Base-by-base conservation (phyloP, 2,888 invertebrate genomes). In the Thalpophila matura region DNA sequence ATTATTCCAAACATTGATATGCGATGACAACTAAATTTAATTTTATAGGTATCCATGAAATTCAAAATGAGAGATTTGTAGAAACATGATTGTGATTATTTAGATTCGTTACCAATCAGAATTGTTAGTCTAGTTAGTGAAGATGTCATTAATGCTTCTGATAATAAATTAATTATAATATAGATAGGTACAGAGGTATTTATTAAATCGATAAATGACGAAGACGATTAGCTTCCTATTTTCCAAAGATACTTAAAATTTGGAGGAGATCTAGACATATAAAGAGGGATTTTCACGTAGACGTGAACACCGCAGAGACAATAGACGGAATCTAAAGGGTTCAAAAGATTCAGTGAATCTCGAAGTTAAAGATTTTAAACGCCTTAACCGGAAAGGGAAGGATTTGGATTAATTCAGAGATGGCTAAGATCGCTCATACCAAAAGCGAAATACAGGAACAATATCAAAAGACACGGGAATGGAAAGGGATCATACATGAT, bases 401-500 rank as follows among this genome's bases (percentile, higher is more conserved):
- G 27, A 60, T 14, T 45, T 7, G 24, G 35, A 55, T 14, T 3
- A 20, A 50, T 16, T 12, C 4, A n/a, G 16, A 50, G 22, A 47
- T 3, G 26, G 35, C 20, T 40, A 53, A 71, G 5, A 49, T 35
- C 46, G 56, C 71, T 62, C 24, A 54, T 31, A 46, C 18, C 40
- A 57, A 58, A 62, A 53, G 45, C 47, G 57, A 69, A 49, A 69
- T 40, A 51, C 37, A 40, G 70, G 47, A 57, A 49, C 43, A 58
- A 43, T 40, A 66, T 53, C 54, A 58, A 55, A 43, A 77, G 76
- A 71, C 65, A 59, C 58, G 50, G 81, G 83, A 83, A 40, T 56
- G 76, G 81, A 81, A 58, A 80, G 60, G 80, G 74, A 77, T 62
- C 53, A 78, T 47, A 77, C 58, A 77, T 81, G 68, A 77, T 54